A percentile compares a stretch with the other conserved stretches of the same genome.
These are phyloP conservation scores for Melanostigma gelatinosum DNA, from an alignment of 2,113 vertebrate genomes.

Conservation along the genomic window DNA sequence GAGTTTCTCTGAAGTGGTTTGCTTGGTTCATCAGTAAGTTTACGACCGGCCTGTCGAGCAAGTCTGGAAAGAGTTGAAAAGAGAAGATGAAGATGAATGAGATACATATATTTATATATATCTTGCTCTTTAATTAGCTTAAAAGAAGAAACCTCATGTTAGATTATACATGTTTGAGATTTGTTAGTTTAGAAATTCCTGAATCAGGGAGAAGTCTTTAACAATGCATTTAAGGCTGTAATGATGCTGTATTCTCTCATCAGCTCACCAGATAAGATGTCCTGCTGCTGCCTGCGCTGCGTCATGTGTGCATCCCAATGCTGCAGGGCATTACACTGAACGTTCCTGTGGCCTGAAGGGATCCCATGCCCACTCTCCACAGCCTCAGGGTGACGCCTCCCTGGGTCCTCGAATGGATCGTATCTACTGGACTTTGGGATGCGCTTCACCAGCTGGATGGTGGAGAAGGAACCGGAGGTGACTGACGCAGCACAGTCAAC, in stretches of 20 bases:
- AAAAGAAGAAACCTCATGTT: neutral
- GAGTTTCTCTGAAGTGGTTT: constrained; percentile 83
- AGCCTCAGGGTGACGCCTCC: neutral
- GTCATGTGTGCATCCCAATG: constrained; percentile 87
- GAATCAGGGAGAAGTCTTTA: neutral
- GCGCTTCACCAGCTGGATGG: constrained; percentile 78
- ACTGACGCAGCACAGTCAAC: neutral
- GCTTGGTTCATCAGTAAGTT: constrained; percentile 87
- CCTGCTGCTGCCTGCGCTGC: constrained; percentile 85
- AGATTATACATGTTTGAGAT: neutral
- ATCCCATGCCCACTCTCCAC: constrained; percentile 22
- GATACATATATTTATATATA: neutral
- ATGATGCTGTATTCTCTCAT: neutral
- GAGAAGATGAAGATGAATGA: neutral
- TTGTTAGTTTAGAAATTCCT: neutral
- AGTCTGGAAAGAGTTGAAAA: constrained; percentile 67
- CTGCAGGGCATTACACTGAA: constrained; percentile 84
- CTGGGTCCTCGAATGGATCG: neutral
- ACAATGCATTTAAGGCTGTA: neutral
- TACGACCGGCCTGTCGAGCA: constrained; percentile 84
- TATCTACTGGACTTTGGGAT: constrained; percentile 58
- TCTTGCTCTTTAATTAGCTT: neutral
- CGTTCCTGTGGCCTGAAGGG: constrained; percentile 44
- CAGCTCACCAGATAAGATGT: constrained; percentile 85
- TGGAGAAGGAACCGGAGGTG: neutral